phyloP scores from a whole-genome alignment of 30 jellyfish, hydroid and myxozoan species.

The Turritopsis rubra region DNA sequence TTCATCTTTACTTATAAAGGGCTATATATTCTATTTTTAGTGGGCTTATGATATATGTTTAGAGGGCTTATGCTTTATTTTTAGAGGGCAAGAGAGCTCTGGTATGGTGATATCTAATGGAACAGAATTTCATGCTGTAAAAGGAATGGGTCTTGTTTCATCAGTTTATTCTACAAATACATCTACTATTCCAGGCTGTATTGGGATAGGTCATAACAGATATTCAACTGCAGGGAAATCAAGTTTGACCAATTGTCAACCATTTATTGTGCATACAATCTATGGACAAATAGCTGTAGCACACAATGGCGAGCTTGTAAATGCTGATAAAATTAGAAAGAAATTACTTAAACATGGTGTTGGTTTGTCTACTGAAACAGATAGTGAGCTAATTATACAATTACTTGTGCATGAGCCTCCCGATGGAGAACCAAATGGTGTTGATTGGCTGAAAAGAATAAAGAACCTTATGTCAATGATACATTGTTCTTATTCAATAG shows the following conservation, averaged over 20 bases:
- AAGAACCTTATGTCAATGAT: slow-evolving; percentile 62
- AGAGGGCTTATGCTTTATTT: slow-evolving; percentile 8
- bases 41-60: too few relatives aligned
- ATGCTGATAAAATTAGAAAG: slow-evolving; percentile 56
- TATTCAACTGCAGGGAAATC: slow-evolving; percentile 91
- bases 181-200: slow-evolving; percentile 44
- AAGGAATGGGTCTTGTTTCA: slow-evolving; percentile 92
- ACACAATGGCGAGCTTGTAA: slow-evolving; percentile 85
- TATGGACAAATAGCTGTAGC: slow-evolving; percentile 91
- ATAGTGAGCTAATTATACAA: slow-evolving; percentile 84
- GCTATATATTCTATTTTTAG: too few relatives aligned
- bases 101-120: slow-evolving; percentile 85
- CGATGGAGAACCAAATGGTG: slow-evolving; percentile 85
- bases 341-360: slow-evolving; percentile 70
- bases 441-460: slow-evolving; percentile 75
- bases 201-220: slow-evolving; percentile 89
- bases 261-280: slow-evolving; percentile 78
- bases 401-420: slow-evolving; percentile 93
- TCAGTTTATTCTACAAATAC: slow-evolving; percentile 38
- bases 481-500: slow-evolving; percentile 65
- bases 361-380: slow-evolving; percentile 76
- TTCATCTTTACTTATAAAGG: too few relatives aligned
- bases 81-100: slow-evolving; percentile 92
- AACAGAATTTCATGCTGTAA: slow-evolving; percentile 32
- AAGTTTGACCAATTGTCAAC: slow-evolving; percentile 73